Conservation (phyloP, 2,797 vertebrate species). For the Champsocephalus gunnari region DNA sequence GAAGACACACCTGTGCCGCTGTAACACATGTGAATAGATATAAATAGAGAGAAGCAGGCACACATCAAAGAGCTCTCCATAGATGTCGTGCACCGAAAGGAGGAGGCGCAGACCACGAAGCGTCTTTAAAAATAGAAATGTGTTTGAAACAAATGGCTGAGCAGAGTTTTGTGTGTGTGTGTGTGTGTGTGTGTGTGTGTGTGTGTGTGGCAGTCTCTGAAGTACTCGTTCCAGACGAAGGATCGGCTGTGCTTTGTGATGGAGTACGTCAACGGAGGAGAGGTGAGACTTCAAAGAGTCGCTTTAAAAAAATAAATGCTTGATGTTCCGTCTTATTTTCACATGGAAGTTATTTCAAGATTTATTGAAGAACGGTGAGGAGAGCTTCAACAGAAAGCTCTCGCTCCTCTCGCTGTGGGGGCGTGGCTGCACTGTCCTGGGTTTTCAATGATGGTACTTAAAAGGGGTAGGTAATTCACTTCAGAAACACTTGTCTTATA, state of each 20-base stretch:
- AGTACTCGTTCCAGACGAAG: slow-evolving; percentile 99
- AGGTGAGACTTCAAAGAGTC: slow-evolving; percentile 84
- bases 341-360: slow-evolving; percentile 29
- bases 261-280: slow-evolving; percentile 98
- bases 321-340: slow-evolving; percentile 19
- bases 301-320: neutral
- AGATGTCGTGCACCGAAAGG: neutral
- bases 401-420: neutral
- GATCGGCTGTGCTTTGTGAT: slow-evolving; percentile 98
- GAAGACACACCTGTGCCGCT: neutral
- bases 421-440: neutral
- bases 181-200: too few species aligned
- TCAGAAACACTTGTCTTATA: too few species aligned
- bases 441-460: neutral
- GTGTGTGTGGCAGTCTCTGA: slow-evolving; percentile 90
- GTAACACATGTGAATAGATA: neutral
- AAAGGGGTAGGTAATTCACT: too few species aligned
- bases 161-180: neutral
- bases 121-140: neutral
- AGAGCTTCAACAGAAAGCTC: neutral
- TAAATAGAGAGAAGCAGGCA: slow-evolving; percentile 3
- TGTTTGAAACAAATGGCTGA: neutral
- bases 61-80: neutral
- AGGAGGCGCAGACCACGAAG: slow-evolving; percentile 8
- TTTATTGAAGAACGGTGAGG: slow-evolving; percentile 7